These are phyloP conservation scores for Scalopus aquaticus DNA, from an alignment of 2,113 vertebrate species.

Conservation along the genomic window DNA sequence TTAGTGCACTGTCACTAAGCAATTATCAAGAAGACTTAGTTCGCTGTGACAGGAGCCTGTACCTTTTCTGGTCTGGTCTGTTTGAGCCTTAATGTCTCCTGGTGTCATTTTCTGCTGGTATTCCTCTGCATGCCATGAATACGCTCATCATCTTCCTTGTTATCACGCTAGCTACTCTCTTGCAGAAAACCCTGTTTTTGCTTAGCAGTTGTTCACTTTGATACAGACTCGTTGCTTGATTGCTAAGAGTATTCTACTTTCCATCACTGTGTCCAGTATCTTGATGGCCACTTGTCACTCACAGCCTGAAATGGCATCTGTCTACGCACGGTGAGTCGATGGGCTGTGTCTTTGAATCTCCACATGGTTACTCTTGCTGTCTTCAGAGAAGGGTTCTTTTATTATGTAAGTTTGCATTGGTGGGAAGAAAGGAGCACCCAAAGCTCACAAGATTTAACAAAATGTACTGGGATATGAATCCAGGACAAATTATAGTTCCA, in stretches of 20 bases:
- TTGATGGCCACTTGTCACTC: not conserved
- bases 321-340: fast-evolving
- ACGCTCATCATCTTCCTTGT: not conserved
- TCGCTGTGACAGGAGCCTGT: not conserved
- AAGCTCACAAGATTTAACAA: not conserved
- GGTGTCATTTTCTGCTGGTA: not conserved
- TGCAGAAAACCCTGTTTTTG: not conserved
- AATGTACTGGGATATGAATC: not conserved
- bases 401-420: too few relatives aligned
- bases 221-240: not conserved
- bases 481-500: not conserved
- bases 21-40: not conserved
- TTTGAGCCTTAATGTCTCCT: not conserved
- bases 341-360: fast-evolving
- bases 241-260: not conserved
- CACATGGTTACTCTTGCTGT: not conserved
- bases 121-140: not conserved
- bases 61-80: not conserved
- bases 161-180: not conserved
- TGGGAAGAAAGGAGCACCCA: not conserved
- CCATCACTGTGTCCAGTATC: not conserved
- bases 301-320: fast-evolving
- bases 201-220: not conserved
- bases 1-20: not conserved
- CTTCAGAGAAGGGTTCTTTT: too few relatives aligned